Evolutionary conservation across 2,888 invertebrate species (phyloP), one percentile per base, ranked within the genome.

Genomic region (Parascotia fuliginaria): DNA sequence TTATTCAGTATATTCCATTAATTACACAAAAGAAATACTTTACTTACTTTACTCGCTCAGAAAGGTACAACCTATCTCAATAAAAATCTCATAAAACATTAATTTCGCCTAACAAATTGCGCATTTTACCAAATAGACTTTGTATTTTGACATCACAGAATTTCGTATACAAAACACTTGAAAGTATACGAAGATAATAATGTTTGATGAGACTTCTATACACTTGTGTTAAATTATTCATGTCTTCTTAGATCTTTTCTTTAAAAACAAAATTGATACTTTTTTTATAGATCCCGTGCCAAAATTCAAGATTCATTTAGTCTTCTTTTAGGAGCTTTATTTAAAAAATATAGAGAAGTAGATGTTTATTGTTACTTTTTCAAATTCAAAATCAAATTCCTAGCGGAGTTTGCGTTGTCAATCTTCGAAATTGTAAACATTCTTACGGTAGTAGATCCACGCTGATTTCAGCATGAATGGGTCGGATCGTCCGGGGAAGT

Each of bases 111-210:
- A 40, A 41, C 39, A 53, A 47, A 41, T 37, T 44, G 22, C 13
- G 14, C 16, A 45, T 51, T 48, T 48, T 36, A 33, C 19, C 45
- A 43, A 42, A 44, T 44, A 15, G 3, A 32, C 9, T 32, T 34
- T 24, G 29, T 39, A 27, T 49, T 14, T 56, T 33, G 31, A 32
- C 15, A 40, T 15, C 22, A 28, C 22, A 33, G 27, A 9, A 6
- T 11, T 12, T 22, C 50, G 19, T 56, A 50, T 50, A 24, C 32
- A 12, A 34, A 15, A 13, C 47, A 38, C 47, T 56, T 42, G 32
- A 47, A 34, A 29, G 41, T 28, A 41, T 11, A 14, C 7, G 24
- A 41, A 13, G 22, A 27, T 41, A 29, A 24, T 13, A 5, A 36
- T 33, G 24, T 45, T 48, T 42, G 19, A 24, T n/a, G 4, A 6